Conservation (phyloP, 2,113 vertebrate species). For the Lamprotornis superbus region DNA sequence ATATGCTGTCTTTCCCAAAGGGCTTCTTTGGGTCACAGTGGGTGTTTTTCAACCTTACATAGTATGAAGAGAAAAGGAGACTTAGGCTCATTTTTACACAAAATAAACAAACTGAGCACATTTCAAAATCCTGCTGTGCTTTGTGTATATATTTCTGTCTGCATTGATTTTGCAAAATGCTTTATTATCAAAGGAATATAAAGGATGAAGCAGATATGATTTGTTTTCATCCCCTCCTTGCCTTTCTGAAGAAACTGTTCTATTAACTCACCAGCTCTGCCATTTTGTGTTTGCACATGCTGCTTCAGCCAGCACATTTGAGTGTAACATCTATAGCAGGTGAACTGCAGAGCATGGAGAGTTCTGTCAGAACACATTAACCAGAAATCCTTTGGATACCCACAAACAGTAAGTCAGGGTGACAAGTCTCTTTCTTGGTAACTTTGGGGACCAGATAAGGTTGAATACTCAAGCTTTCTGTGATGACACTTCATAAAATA, state of each 20-base stretch:
- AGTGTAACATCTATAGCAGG: background rate
- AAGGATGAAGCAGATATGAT: background rate
- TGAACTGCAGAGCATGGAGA: background rate
- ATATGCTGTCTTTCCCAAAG: background rate
- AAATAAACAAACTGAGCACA: background rate
- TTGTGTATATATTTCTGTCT: background rate
- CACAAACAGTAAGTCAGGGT: background rate
- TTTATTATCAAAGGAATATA: background rate
- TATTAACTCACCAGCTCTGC: background rate
- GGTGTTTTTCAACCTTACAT: background rate
- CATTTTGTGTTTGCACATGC: background rate
- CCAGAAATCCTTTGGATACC: background rate
- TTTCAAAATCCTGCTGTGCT: background rate
- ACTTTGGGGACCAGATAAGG: background rate
- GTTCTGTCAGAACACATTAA: conserved; percentile 2
- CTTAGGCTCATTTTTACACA: background rate
- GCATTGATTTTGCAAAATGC: background rate
- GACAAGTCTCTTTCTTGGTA: background rate
- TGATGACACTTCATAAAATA: background rate
- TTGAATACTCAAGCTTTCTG: background rate
- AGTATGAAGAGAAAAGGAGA: background rate
- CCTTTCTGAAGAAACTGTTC: background rate
- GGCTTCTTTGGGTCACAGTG: background rate
- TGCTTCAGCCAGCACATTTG: background rate
- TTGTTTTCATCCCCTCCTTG: background rate